A percentile compares a stretch with the other conserved stretches of the same genome.
Evolutionary conservation across 1,140 invertebrate species (phyloP).

Genomic region (Coboldia fuscipes): DNA sequence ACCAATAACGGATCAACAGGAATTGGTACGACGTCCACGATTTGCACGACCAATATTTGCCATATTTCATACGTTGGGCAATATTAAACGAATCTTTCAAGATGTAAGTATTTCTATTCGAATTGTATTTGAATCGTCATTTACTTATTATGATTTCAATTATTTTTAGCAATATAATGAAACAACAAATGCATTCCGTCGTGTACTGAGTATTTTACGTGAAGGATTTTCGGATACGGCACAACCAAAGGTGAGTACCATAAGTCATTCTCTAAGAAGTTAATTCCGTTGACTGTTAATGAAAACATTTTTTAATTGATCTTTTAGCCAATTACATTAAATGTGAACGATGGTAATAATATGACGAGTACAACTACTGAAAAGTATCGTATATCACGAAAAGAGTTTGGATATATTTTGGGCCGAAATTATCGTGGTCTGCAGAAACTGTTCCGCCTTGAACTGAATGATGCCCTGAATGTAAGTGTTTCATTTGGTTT

Average conservation of each 20-base stretch:
- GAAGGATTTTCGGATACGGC: constrained; percentile 16
- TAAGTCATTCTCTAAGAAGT: no score
- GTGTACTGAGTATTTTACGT: constrained; percentile 14
- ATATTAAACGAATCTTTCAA: background rate
- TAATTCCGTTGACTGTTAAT: no score
- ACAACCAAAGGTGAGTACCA: constrained; percentile 9
- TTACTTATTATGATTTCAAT: background rate
- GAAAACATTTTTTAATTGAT: no score
- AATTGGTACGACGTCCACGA: background rate
- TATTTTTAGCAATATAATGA: constrained; percentile 16
- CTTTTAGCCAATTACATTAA: no score
- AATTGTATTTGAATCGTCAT: background rate
- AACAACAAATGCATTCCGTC: constrained; percentile 12
- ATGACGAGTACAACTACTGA: constrained; percentile 14
- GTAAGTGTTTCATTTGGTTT: constrained; percentile 4
- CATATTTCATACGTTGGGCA: background rate
- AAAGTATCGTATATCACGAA: constrained; percentile 15
- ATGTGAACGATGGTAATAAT: no score
- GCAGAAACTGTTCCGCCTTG: constrained; percentile 13
- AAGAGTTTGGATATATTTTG: constrained; percentile 16
- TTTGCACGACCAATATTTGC: background rate
- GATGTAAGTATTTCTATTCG: background rate
- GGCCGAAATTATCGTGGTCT: constrained; percentile 17
- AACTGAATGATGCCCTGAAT: constrained; percentile 15
- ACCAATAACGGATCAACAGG: background rate